Conservation (phyloP, 2,797 vertebrate species). For the Garrulus glandarius region DNA sequence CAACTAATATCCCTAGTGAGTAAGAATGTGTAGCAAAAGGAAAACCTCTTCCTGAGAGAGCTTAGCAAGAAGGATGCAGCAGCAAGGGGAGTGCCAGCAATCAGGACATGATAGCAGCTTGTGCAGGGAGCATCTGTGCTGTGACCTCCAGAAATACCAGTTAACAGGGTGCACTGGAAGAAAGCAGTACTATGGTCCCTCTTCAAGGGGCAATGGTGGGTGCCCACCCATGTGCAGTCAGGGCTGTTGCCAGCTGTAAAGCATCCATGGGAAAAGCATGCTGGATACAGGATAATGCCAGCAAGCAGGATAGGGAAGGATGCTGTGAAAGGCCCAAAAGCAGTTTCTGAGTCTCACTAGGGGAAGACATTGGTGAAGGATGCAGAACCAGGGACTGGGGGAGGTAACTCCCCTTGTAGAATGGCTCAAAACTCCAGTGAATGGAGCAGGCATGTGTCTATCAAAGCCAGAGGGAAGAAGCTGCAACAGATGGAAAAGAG, state of each 20-base stretch:
- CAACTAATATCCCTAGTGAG: not conserved
- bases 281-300: rapidly evolving
- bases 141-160: not conserved
- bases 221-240: no score
- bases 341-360: not conserved
- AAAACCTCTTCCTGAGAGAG: not conserved
- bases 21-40: not conserved
- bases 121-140: not conserved
- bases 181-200: not conserved
- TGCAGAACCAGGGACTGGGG: not conserved
- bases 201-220: not conserved
- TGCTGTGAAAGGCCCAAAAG: not conserved
- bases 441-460: not conserved
- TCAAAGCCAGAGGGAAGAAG: not conserved
- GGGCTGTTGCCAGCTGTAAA: not conserved
- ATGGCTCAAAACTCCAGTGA: not conserved
- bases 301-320: not conserved
- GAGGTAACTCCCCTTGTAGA: not conserved
- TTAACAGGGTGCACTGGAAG: not conserved
- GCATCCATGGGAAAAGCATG: rapidly evolving
- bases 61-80: not conserved
- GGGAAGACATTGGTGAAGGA: not conserved
- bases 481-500: not conserved
- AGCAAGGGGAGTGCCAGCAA: rapidly evolving
- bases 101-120: rapidly evolving